phyloP scores from a whole-genome alignment of 64 coral and sea anemone species.

The Pocillopora verrucosa region DNA sequence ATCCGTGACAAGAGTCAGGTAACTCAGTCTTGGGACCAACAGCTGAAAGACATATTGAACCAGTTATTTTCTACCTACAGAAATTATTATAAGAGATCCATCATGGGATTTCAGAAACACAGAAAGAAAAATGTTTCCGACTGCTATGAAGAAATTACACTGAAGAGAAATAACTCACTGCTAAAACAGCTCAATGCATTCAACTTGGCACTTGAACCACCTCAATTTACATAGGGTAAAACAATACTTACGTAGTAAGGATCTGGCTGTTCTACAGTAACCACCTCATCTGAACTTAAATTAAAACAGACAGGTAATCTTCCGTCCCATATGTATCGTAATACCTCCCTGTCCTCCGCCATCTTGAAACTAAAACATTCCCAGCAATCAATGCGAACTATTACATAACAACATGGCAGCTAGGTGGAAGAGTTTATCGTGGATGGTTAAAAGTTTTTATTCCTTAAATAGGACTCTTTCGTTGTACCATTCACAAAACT shows the following conservation, averaged over 20 bases:
- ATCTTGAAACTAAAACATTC: constrained; percentile 72
- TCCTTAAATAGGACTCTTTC: neutral
- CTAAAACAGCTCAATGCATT: neutral
- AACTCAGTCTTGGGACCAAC: constrained; percentile 94
- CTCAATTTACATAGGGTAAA: neutral
- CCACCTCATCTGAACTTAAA: constrained; percentile 91
- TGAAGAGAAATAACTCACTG: no score
- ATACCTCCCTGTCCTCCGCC: constrained; percentile 96
- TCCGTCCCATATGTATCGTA: constrained; percentile 97
- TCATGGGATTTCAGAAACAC: no score
- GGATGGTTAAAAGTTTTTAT: neutral
- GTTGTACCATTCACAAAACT: constrained; percentile 11
- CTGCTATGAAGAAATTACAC: no score
- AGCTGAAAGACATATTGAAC: constrained; percentile 50
- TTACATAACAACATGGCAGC: constrained; percentile 76
- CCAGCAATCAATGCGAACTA: constrained; percentile 44
- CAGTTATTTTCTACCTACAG: neutral
- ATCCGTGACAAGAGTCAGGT: constrained; percentile 91
- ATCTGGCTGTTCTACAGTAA: constrained; percentile 95
- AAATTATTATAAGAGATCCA: no score
- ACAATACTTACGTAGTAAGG: constrained; percentile 87
- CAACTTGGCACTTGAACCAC: neutral
- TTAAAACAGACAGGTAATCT: constrained; percentile 96
- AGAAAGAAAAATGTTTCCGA: no score
- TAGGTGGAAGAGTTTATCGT: neutral